Evolutionary conservation across 1,140 invertebrate species (phyloP), one percentile per base, ranked within the genome.

Genomic region (Ceratina japonica): DNA sequence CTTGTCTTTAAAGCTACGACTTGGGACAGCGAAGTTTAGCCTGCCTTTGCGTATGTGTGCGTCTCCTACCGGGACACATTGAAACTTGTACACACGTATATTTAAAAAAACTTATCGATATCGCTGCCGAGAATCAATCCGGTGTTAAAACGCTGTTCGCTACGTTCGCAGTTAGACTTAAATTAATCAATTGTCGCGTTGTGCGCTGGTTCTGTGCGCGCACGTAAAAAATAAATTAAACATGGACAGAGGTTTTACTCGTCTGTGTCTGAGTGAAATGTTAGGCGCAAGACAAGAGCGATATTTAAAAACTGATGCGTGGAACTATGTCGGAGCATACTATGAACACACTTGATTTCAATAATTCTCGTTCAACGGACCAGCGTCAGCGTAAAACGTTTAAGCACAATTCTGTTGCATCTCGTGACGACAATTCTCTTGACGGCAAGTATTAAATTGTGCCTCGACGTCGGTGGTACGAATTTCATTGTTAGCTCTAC

Each of bases 251-350:
- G 37, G 1, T 73, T 49, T 61, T 15, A 22, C 54, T 27, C 18
- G 61, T 44, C n/a, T n/a, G n/a, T n/a, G n/a, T 44, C 37, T 8
- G 31, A 75, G 66, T 66, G 73, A 10, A 56, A 56, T 18, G 27
- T 31, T 68, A 52, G 37, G n/a, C 24, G 12, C 16, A 44, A 77
- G 68, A 77, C 75, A 71, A 71, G 75, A 77, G 75, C 52, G 75
- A 77, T 37, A 71, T 77, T 77, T 61, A 44, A 44, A 61, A 71
- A 59, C 51, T 37, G 24, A 27, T 70, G 52, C 70, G 71, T 16
- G 51, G 49, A 71, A 61, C 66, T 76, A 70, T 76, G 56, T 70
- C 70, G 75, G 59, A 78, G 37, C 59, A 78, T 72, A 72, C 18
- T 31, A 16, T 78, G 69, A 78, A 78, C 75, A 78, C 59, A 72